These are phyloP conservation scores for Enteromius argenteus DNA, from an alignment of 2,797 vertebrate genomes.

Conservation along the genomic window DNA sequence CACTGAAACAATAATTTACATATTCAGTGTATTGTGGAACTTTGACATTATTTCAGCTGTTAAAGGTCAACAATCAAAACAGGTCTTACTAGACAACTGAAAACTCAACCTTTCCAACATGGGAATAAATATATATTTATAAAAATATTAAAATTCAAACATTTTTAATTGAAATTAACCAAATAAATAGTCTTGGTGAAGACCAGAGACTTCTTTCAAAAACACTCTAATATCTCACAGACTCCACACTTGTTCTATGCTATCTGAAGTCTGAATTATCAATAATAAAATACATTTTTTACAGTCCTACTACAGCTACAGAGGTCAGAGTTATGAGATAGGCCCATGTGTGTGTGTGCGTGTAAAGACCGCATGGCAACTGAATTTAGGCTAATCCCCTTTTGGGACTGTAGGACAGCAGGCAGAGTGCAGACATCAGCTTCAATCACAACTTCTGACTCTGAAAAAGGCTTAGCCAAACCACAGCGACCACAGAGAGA, in stretches of 20 bases:
- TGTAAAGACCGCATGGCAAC: slow-evolving; percentile 58
- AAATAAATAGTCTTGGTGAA: neutral
- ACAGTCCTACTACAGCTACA: slow-evolving; percentile 5
- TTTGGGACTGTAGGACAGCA: slow-evolving; percentile 66
- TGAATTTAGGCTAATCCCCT: slow-evolving; percentile 78
- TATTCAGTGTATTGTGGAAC: neutral
- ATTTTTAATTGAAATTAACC: neutral
- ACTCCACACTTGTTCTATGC: neutral
- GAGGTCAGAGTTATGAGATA: neutral
- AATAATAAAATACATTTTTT: slow-evolving; percentile 5
- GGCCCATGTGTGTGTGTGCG: neutral
- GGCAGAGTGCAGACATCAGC: slow-evolving; percentile 63
- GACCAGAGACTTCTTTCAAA: neutral
- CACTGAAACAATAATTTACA: neutral
- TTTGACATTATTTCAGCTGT: neutral
- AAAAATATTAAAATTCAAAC: neutral
- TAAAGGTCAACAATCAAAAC: neutral
- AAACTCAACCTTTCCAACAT: neutral
- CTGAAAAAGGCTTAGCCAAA: slow-evolving; percentile 40
- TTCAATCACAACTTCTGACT: slow-evolving; percentile 48
- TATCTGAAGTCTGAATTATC: neutral
- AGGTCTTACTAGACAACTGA: neutral
- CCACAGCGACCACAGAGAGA: slow-evolving; percentile 38
- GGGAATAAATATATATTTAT: neutral
- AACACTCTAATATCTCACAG: neutral